Evolutionary conservation across 2,888 invertebrate species (phyloP), one percentile per base, ranked within the genome.

Genomic region (Synergus gifuensis): DNA sequence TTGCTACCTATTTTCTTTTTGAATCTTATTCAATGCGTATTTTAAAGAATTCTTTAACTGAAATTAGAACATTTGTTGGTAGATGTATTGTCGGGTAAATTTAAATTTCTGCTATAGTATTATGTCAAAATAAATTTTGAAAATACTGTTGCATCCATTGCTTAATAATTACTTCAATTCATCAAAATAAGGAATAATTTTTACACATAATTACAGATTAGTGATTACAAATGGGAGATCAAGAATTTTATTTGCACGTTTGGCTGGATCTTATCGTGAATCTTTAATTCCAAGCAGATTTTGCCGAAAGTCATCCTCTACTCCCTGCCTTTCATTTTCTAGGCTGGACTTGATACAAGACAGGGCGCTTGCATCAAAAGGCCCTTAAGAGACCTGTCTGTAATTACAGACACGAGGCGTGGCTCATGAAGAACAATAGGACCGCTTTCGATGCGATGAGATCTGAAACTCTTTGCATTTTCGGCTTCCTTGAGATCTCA

Each of bases 371-470:
- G 88, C 91, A 91, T 92, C 91, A 92, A 92, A 91, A 90, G 89
- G 87, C 86, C 86, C 86, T 87, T 86, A 86, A 86, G 87, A 86
- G 88, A 89, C 89, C 88, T 90, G 90, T 88, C 92, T 90, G 90
- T 92, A 92, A 92, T 92, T 92, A 92, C 91, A 91, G 92, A 89
- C 90, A 90, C 89, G 88, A 91, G 91, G 92, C 91, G 92, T 91
- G 91, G 91, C 87, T 86, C 84, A 82, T 83, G 85, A 90, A 91
- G 92, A 91, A 92, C 91, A 92, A 91, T 91, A 90, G 91, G 85
- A 88, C 91, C 91, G 91, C 90, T 90, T 82, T 85, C 82, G 87
- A 86, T 87, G 81, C 87, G 90, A 89, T 88, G 85, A 85, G 87
- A 91, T 91, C 90, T 88, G 84, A 87, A 84, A 87, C 88, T 87